Evolutionary conservation across 2,888 invertebrate species (phyloP), one percentile per base, ranked within the genome.

Genomic region (Eristalis pertinax): DNA sequence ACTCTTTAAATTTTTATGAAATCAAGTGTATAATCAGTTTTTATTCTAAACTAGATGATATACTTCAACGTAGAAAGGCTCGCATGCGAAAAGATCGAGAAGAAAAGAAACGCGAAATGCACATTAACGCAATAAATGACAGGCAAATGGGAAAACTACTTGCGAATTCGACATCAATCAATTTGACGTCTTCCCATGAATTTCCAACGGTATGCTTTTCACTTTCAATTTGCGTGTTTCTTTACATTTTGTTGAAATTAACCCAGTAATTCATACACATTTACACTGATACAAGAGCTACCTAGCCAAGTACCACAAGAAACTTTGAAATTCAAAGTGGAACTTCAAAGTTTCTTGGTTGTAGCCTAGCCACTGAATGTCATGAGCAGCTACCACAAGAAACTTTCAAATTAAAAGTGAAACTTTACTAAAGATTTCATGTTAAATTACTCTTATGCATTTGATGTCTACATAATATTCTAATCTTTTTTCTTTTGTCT

Each of bases 21-120:
- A 41, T 15, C n/a, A 11, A 13, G 64, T 1, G 41, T 24, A 22
- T 38, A 7, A 1, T 5, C n/a, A n/a, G 7, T 32, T 50, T 50
- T 5, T 26, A 32, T n/a, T 58, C 83, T 80, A 19, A 77, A 89
- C 89, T 90, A 96, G 97, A 95, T 84, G 97, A 98, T 92, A 91
- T 98, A 72, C 95, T 96, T 7, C 94, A 95, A 13, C 95, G 98
- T 2, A 95, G 95, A 35, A 95, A 95, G 65, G 93, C 94, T 15
- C 95, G 98, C 5, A 95, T 95, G 63, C 95, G 95, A 8, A 94
- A 95, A 29, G 96, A 95, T 60, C 95, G 96, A 11, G 97, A 97
- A 19, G 98, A 98, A 91, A 95, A 95, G 29, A 95, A 96, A 41
- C 95, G 97, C 3, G 97, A 98, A 91, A 96, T 95, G 88, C 95